Conservation (phyloP, 2,113 vertebrate genomes). For the Psettodes erumei region DNA sequence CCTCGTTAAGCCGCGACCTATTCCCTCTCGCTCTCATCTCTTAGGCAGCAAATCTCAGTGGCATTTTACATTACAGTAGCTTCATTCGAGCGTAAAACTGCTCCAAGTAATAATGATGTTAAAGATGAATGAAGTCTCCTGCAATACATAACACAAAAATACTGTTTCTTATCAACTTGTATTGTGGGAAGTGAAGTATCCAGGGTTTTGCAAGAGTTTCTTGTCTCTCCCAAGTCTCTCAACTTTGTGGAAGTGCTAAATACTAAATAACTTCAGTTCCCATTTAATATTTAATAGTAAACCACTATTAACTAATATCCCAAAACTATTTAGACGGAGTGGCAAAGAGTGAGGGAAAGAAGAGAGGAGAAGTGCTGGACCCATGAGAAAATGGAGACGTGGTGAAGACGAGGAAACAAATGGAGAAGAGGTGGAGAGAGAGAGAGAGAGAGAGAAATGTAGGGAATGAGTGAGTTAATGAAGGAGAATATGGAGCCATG, state of each 20-base stretch:
- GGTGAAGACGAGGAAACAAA: constrained; percentile 21
- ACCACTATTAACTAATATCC: neutral
- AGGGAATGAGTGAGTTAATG: neutral
- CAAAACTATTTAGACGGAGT: neutral
- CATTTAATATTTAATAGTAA: neutral
- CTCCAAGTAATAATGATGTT: constrained; percentile 53
- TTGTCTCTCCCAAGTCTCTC: neutral
- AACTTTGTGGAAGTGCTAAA: neutral
- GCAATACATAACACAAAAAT: constrained; percentile 47
- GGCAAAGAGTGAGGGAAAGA: neutral
- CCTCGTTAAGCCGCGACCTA: constrained; percentile 68
- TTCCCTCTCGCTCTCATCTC: constrained; percentile 67
- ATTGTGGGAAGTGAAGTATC: constrained; percentile 13
- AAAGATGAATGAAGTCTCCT: constrained; percentile 53
- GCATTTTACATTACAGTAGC: constrained; percentile 45
- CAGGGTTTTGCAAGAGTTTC: neutral
- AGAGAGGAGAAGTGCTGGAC: neutral
- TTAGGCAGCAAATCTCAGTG: constrained; percentile 50
- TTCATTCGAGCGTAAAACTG: constrained; percentile 64
- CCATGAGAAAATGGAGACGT: neutral
- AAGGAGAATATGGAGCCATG: constrained; percentile 48
- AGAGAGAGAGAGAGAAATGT: neutral
- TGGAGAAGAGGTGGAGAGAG: constrained; percentile 21
- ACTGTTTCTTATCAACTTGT: constrained; percentile 15
- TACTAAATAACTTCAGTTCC: neutral